A percentile compares a stretch with the other conserved stretches of the same genome.
These are phyloP conservation scores for Percina caprodes DNA, from an alignment of 2,113 vertebrate genomes.

Conservation along the genomic window DNA sequence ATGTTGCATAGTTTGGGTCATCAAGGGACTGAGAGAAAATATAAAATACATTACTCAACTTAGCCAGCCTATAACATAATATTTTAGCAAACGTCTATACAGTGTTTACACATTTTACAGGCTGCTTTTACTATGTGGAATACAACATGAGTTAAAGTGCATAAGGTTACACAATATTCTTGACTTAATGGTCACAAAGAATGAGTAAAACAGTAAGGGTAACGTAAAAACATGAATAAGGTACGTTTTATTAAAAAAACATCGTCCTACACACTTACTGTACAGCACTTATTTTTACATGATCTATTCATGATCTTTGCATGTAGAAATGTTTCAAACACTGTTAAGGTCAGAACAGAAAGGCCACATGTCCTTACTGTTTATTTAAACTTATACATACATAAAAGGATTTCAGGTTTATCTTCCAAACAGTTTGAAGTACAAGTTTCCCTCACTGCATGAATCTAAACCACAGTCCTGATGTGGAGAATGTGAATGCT, in stretches of 20 bases:
- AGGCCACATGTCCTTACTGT: not conserved
- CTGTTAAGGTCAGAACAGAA: not conserved
- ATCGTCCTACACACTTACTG: constrained; percentile 14
- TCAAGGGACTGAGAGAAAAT: constrained; percentile 1
- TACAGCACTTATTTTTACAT: constrained; percentile 4
- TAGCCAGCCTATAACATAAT: constrained; percentile 2
- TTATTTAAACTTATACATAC: not conserved
- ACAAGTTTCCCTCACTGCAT: constrained; percentile 9
- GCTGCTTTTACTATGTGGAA: not conserved
- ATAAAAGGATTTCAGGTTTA: not conserved
- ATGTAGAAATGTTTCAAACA: constrained; percentile 1
- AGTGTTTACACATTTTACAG: not conserved
- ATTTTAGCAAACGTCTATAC: constrained; percentile 8
- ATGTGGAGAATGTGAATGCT: constrained; percentile 41
- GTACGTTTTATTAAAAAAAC: constrained; percentile 23
- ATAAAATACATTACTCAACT: constrained; percentile 45
- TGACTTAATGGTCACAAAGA: not conserved
- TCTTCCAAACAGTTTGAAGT: not conserved
- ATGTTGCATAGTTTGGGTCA: constrained; percentile 10
- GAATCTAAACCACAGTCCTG: constrained; percentile 13
- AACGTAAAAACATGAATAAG: not conserved
- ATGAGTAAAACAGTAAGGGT: not conserved
- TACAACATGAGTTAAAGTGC: not conserved
- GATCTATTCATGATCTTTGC: constrained; percentile 19
- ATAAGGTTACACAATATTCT: not conserved